Evolutionary conservation across 2,888 invertebrate species (phyloP), one percentile per base, ranked within the genome.

Genomic region (Busseola fusca): DNA sequence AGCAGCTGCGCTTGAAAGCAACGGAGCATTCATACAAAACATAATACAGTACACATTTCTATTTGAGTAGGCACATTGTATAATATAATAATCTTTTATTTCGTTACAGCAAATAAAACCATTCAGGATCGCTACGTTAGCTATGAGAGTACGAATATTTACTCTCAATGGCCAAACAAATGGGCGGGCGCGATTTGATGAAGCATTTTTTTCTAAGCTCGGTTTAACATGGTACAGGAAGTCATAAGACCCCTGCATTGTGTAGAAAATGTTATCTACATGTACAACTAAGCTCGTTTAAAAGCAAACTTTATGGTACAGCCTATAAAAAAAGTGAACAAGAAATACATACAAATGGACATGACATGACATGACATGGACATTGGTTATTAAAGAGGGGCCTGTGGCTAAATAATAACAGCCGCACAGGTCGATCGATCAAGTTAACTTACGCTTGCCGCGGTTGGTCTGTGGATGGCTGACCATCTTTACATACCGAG

Each of bases 51-150:
- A 34, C n/a, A 60, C 5, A 27, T 73, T 56, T 76, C 12, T 59
- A 40, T 76, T 52, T 66, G 27, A 78, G 40, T 25, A 59, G 16
- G 52, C 40, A 56, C 25, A 52, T 34, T 27, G n/a, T 58, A 27
- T 48, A 25, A 25, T 74, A 30, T 56, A 74, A 62, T 78, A 65
- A 52, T 73, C 34, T 64, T 48, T 78, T 66, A 58, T 74, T 79
- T 64, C 37, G 21, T 67, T 37, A 56, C 64, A 30, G 67, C 56
- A 67, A 74, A 74, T 76, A 74, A 60, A 73, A 74, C 21, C 14
- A 27, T 70, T 70, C 27, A 21, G 10, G 16, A 21, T 62, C 9
- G 16, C 42, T 66, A 16, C 34, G 25, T 64, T 56, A 59, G 34
- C 40, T 56, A 16, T 65, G n/a, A 30, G 34, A 54, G 40, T 54